Evolutionary conservation across 2,888 invertebrate species (phyloP).

Genomic region (Drosophila multiciliata): DNA sequence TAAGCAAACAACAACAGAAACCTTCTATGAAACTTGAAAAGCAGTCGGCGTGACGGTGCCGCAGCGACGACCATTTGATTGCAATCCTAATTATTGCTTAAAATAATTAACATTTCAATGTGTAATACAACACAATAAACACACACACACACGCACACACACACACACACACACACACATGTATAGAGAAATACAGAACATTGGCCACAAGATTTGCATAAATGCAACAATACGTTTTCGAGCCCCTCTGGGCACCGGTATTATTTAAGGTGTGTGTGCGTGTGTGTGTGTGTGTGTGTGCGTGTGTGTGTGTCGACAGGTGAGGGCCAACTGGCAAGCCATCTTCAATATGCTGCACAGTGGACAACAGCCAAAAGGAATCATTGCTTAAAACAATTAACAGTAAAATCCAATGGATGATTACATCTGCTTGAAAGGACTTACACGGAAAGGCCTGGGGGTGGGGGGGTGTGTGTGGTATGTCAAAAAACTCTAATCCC

Average conservation of each 20-base stretch:
- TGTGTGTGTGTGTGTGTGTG: neutral
- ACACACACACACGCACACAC: constrained; percentile 40
- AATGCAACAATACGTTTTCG: constrained; percentile 71
- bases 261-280: neutral
- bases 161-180: constrained; percentile 7
- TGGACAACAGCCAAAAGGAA: constrained; percentile 6
- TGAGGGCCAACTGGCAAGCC: constrained; percentile 35
- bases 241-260: constrained; percentile 29
- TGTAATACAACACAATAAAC: constrained; percentile 71
- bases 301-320: constrained; percentile 20
- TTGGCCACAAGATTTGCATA: constrained; percentile 73
- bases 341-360: constrained; percentile 43
- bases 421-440: neutral
- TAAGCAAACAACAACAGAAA: constrained; percentile 68
- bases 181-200: constrained; percentile 30
- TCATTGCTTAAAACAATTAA: neutral
- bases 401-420: neutral
- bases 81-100: constrained; percentile 80
- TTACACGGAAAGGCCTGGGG: fast-evolving
- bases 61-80: constrained; percentile 68
- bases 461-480: too few relatives aligned
- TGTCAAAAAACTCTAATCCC: too few relatives aligned
- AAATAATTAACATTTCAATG: constrained; percentile 82
- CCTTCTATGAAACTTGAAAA: constrained; percentile 34
- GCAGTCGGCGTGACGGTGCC: constrained; percentile 45